Base-by-base conservation (phyloP, 2,888 invertebrate genomes). In the Acleris sparsana region DNA sequence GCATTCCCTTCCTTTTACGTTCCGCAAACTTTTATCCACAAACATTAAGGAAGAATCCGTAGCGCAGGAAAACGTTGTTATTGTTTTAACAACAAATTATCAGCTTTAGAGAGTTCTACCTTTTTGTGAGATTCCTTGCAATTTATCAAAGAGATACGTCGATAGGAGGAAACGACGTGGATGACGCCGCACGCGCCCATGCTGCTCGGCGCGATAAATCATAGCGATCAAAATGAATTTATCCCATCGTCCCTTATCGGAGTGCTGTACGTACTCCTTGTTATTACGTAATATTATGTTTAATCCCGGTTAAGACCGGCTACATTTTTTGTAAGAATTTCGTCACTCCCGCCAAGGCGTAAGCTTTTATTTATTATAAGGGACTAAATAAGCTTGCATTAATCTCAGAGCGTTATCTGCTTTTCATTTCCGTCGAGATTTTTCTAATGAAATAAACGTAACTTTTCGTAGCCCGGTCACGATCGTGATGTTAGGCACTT, bases 101-200 rank as follows among this genome's bases (percentile, higher is more conserved):
- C 39, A 13, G 39, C 13, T 80, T 80, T 75, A 78, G 73, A 78
- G 73, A 79, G 78, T 79, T 83, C 82, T 72, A 82, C 80, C 80
- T 80, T 79, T 79, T 83, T 79, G 76, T 75, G 76, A 84, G 78
- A 83, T 86, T 83, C 80, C 78, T 80, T 79, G 85, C 80, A 85
- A 90, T 88, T 86, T 86, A 88, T 89, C 86, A 88, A 77, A 79
- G 70, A 81, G 84, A 87, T 88, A 86, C 78, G 84, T 83, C 80
- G 76, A 77, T 72, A 75, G 71, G 77, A 77, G 79, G 82, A 77
- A 79, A 76, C 75, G 74, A 75, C 79, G 79, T 81, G 82, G 83
- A 88, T 85, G 86, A 86, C 85, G 80, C 74, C 80, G 83, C 81
- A 80, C 77, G 77, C 80, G 78, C 78, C 77, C 80, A 73, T 76